Evolutionary conservation across 2,888 invertebrate species (phyloP).

Genomic region (Chrysotoxum bicinctum): DNA sequence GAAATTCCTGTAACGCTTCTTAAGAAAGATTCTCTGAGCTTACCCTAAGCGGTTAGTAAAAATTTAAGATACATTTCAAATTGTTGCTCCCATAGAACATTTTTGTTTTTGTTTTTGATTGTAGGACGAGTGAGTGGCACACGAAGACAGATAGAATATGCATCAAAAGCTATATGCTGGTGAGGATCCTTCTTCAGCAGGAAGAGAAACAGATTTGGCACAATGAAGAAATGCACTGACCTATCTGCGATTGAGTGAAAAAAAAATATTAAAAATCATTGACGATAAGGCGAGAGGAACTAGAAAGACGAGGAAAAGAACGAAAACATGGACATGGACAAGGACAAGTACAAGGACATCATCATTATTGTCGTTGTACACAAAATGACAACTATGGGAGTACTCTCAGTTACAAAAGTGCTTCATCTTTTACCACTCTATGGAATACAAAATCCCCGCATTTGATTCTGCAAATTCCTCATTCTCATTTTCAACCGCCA

Average conservation of each 20-base stretch:
- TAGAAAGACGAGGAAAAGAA: not conserved
- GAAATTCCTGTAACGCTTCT: no score
- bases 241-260: not conserved
- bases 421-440: slow-evolving; percentile 43
- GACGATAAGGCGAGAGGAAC: not conserved
- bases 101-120: no score
- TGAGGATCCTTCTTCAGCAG: not conserved
- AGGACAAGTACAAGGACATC: no score
- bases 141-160: not conserved
- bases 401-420: slow-evolving; percentile 51
- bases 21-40: no score
- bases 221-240: not conserved
- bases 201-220: not conserved
- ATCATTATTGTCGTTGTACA: slow-evolving; percentile 54
- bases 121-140: not conserved
- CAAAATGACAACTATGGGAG: slow-evolving; percentile 47
- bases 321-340: slow-evolving; percentile 16
- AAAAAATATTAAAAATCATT: not conserved
- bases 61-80: no score
- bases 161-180: not conserved
- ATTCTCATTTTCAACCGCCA: not conserved
- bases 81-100: no score
- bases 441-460: slow-evolving; percentile 10
- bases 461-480: slow-evolving; percentile 6
- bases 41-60: no score